phyloP scores from a whole-genome alignment of 2,888 invertebrate species.

The Eupelmus urozonus region DNA sequence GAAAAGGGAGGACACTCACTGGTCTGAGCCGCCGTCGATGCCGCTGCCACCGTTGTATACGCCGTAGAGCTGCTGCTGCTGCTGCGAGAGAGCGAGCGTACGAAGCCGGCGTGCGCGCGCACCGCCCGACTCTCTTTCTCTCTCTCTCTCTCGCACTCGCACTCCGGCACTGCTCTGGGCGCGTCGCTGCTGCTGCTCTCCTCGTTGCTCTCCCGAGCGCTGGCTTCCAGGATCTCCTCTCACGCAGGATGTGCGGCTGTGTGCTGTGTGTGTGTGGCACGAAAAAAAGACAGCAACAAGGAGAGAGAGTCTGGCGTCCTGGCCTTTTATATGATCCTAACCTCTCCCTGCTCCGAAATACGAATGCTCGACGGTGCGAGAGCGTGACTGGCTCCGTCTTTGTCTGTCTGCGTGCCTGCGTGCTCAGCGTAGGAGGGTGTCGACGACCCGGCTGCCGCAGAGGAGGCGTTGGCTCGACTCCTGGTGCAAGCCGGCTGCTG shows the following conservation, averaged over 20 bases:
- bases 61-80: neutral
- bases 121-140: neutral
- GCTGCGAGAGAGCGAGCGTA: neutral
- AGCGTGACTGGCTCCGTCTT: too few relatives aligned
- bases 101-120: slow-evolving; percentile 51
- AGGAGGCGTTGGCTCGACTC: slow-evolving; percentile 57
- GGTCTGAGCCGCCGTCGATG: neutral
- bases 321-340: slow-evolving; percentile 22
- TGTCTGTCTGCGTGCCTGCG: neutral
- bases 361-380: too few relatives aligned
- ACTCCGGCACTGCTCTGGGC: neutral
- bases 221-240: neutral
- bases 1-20: slow-evolving; percentile 3
- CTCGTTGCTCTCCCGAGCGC: neutral
- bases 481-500: slow-evolving; percentile 29
- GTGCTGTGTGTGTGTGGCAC: neutral
- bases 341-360: slow-evolving; percentile 23
- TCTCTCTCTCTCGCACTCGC: slow-evolving; percentile 1
- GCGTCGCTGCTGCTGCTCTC: slow-evolving; percentile 15
- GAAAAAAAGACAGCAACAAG: slow-evolving; percentile 1
- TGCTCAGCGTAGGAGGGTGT: neutral
- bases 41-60: neutral
- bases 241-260: neutral
- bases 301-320: neutral
- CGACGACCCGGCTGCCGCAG: slow-evolving; percentile 27